These are phyloP conservation scores for Calephelis nemesis DNA, from an alignment of 1,140 invertebrate genomes.

Conservation along the genomic window DNA sequence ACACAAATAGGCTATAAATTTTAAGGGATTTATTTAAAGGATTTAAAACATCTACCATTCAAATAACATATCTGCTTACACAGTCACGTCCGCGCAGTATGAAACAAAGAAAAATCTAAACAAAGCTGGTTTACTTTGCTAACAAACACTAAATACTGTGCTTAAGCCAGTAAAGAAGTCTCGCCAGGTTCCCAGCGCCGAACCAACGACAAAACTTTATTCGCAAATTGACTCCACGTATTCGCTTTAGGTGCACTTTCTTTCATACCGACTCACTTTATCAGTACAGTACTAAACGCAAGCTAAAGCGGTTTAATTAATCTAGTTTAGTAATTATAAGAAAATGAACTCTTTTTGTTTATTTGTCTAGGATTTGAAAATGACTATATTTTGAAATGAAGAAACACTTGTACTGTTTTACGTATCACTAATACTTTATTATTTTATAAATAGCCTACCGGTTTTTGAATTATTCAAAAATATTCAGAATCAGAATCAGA, in stretches of 20 bases:
- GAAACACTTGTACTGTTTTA: too few relatives aligned
- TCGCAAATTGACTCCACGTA: slow-evolving; percentile 76
- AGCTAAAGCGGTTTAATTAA: slow-evolving; percentile 29
- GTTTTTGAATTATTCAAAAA: too few relatives aligned
- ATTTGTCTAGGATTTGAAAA: too few relatives aligned
- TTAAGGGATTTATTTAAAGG: slow-evolving; percentile 2
- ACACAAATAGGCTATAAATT: slow-evolving; percentile 7
- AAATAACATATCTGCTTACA: slow-evolving; percentile 36
- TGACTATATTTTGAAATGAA: too few relatives aligned
- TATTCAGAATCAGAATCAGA: too few relatives aligned
- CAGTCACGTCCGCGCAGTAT: slow-evolving; percentile 29
- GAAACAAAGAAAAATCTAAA: slow-evolving; percentile 37
- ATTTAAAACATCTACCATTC: slow-evolving; percentile 12
- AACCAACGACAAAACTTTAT: slow-evolving; percentile 66
- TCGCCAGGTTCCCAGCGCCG: slow-evolving; percentile 46
- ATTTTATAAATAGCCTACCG: too few relatives aligned
- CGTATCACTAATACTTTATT: too few relatives aligned
- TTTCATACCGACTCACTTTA: slow-evolving; percentile 60
- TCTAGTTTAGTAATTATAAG: neutral
- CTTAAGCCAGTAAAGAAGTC: slow-evolving; percentile 59
- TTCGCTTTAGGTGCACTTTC: slow-evolving; percentile 76
- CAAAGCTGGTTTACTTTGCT: slow-evolving; percentile 34
- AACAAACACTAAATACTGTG: slow-evolving; percentile 54
- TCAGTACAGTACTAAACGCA: slow-evolving; percentile 37
- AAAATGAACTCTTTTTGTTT: too few relatives aligned